phyloP scores from a whole-genome alignment of 2,888 invertebrate species.

The Macrophya annulata region DNA sequence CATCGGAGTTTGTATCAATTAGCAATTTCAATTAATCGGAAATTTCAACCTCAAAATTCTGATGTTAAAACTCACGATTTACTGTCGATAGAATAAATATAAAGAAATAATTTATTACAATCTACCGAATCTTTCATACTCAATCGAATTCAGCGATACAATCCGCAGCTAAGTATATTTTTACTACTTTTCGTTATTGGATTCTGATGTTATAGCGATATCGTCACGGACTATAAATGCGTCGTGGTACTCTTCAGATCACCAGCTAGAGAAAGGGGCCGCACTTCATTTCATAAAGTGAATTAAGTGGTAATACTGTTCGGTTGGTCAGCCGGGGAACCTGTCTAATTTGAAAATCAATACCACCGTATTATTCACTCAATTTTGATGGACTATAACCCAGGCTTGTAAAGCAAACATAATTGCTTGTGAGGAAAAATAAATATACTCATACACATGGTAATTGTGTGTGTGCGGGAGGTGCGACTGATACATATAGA shows the following conservation, averaged over 20 bases:
- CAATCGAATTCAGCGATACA: background rate
- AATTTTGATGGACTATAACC: slow-evolving; percentile 21
- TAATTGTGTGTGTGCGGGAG: background rate
- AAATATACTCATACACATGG: background rate
- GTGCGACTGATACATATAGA: background rate
- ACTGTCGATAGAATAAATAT: background rate
- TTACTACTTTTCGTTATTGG: slow-evolving; percentile 28
- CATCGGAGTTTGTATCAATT: background rate
- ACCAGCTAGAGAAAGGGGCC: slow-evolving; percentile 12
- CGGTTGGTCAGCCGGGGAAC: slow-evolving; percentile 5
- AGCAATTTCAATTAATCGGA: background rate
- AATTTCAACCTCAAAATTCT: background rate
- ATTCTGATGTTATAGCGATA: slow-evolving; percentile 25
- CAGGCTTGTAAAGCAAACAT: background rate
- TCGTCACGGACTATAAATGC: background rate
- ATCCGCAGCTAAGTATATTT: background rate
- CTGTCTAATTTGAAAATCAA: slow-evolving; percentile 32
- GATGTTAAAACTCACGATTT: background rate
- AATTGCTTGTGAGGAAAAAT: background rate
- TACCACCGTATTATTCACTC: slow-evolving; percentile 32
- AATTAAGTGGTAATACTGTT: slow-evolving; percentile 36
- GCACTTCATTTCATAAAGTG: slow-evolving; percentile 39
- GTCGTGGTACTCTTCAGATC: slow-evolving; percentile 19
- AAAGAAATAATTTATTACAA: background rate
- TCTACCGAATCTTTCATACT: background rate